Evolutionary conservation across 64 coral and sea anemone genomes (phyloP).

Genomic region (Montipora efflorescens): DNA sequence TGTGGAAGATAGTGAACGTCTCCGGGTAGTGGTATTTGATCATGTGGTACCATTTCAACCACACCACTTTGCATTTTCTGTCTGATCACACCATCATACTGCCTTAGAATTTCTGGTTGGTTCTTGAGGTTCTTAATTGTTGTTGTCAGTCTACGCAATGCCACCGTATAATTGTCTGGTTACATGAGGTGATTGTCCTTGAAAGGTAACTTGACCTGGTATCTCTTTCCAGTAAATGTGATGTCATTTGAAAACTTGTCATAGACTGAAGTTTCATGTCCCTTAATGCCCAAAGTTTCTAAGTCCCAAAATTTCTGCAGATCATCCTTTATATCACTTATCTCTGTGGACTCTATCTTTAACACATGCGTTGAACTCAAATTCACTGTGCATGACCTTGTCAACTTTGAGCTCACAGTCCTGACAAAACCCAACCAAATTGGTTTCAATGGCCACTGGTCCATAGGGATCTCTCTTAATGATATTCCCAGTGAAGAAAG

Average conservation of each 20-base stretch:
- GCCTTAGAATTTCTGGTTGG: slow-evolving; percentile 5
- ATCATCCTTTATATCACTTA: not conserved
- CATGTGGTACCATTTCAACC: slow-evolving; percentile 6
- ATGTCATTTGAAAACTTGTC: not conserved
- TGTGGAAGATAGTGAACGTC: slow-evolving; percentile 41
- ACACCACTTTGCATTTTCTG: slow-evolving; percentile 38
- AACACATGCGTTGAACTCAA: not conserved
- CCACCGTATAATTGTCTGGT: not conserved
- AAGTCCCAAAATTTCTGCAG: slow-evolving; percentile 1
- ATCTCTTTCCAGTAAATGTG: not conserved
- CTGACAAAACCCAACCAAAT: too few species aligned
- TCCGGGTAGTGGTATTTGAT: not conserved
- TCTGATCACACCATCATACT: slow-evolving; percentile 28
- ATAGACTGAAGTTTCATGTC: too few species aligned
- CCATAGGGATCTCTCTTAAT: too few species aligned
- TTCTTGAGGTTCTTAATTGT: not conserved
- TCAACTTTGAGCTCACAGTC: too few species aligned
- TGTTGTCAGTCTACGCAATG: not conserved
- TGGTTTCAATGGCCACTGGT: too few species aligned
- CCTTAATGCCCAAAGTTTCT: too few species aligned
- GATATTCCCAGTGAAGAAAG: too few species aligned
- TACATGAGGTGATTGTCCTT: too few species aligned
- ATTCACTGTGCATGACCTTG: too few species aligned
- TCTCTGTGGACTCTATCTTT: too few species aligned
- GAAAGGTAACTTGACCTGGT: not conserved